Percentiles rank a stretch among this genome's conserved stretches.
phyloP scores from a whole-genome alignment of 2,888 invertebrate genomes.

The Pollenia griseotomentosa region DNA sequence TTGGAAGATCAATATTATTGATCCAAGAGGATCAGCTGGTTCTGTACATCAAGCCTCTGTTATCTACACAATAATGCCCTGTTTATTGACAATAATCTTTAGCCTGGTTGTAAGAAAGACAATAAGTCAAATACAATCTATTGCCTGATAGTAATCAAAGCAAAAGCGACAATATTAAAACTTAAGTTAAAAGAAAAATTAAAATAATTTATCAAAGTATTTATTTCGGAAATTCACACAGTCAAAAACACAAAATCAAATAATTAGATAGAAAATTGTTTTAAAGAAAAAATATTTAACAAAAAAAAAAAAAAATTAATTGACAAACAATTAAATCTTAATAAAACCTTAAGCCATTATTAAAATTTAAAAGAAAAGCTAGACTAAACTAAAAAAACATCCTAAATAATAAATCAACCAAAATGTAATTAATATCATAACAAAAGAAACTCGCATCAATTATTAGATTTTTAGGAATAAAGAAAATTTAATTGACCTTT shows the following conservation, averaged over 20 bases:
- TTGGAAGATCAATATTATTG: slow-evolving; percentile 95
- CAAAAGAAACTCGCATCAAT: slow-evolving; percentile 71
- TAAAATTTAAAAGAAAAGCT: slow-evolving; percentile 1
- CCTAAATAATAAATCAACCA: not conserved
- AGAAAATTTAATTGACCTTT: slow-evolving; percentile 33
- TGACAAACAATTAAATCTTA: not conserved
- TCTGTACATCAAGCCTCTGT: slow-evolving; percentile 58
- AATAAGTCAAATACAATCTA: slow-evolving; percentile 65
- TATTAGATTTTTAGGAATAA: slow-evolving; percentile 70
- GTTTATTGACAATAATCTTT: slow-evolving; percentile 78
- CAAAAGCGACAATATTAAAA: slow-evolving; percentile 7
- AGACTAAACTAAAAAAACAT: not conserved
- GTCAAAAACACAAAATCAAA: not conserved
- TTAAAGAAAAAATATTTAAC: slow-evolving; percentile 38
- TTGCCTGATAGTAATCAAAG: slow-evolving; percentile 82
- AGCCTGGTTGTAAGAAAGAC: slow-evolving; percentile 80
- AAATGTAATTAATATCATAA: slow-evolving; percentile 46
- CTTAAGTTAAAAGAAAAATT: slow-evolving; percentile 1
- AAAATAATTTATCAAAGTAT: slow-evolving; percentile 67
- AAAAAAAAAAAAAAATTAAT: not conserved
- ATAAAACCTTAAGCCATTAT: slow-evolving; percentile 16
- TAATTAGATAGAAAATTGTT: slow-evolving; percentile 67
- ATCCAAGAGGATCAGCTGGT: slow-evolving; percentile 84
- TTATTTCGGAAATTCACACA: slow-evolving; percentile 22
- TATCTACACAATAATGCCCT: slow-evolving; percentile 73